Conservation (phyloP, 2,797 vertebrate genomes). For the Melanotaenia parkinsoni region DNA sequence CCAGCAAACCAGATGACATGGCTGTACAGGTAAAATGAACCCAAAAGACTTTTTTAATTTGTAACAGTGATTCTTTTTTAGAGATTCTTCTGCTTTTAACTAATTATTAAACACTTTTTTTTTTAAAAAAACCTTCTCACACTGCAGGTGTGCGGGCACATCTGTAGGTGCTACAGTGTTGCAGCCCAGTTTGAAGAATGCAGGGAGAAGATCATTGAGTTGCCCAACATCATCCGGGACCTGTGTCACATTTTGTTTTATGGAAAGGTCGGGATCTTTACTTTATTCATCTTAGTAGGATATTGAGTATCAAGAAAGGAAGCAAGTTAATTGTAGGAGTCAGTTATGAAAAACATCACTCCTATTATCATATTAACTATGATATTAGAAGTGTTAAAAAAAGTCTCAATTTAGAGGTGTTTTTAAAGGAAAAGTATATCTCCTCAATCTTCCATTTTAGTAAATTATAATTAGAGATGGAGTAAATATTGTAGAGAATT, state of each 20-base stretch:
- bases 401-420: neutral
- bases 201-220: slow-evolving; percentile 97
- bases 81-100: neutral
- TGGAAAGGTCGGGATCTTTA: slow-evolving; percentile 86
- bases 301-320: neutral
- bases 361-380: neutral
- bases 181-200: slow-evolving; percentile 99
- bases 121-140: neutral
- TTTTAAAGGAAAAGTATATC: neutral
- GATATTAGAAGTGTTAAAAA: neutral
- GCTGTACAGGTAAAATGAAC: slow-evolving; percentile 89
- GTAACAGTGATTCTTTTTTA: too few relatives aligned
- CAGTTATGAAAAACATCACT: neutral
- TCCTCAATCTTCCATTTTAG: neutral
- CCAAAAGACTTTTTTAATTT: neutral
- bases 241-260: slow-evolving; percentile 95
- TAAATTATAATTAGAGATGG: too few relatives aligned
- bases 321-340: neutral
- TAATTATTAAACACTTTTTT: neutral
- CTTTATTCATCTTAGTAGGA: neutral
- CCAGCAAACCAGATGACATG: slow-evolving; percentile 95
- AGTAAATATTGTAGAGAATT: neutral
- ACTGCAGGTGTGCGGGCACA: slow-evolving; percentile 93
- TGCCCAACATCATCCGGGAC: slow-evolving; percentile 95
- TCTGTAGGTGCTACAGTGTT: slow-evolving; percentile 96